A percentile compares a stretch with the other conserved stretches of the same genome.
phyloP scores from a whole-genome alignment of 2,797 vertebrate genomes.

The Lepus oiostolus region DNA sequence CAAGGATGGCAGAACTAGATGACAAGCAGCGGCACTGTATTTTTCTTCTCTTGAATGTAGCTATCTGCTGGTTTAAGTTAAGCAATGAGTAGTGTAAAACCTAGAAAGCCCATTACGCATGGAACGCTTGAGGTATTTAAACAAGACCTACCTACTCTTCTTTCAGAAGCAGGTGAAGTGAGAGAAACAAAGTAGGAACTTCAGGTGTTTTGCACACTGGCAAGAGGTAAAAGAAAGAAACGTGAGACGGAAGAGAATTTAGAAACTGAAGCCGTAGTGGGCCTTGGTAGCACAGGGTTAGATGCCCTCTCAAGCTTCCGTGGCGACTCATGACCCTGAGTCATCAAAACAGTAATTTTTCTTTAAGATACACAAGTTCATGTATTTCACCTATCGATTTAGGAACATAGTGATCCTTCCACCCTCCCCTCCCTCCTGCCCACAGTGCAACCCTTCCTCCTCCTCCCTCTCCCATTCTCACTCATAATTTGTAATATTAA shows the following conservation, averaged over 20 bases:
- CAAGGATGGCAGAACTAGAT: not conserved
- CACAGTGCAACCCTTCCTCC: too few relatives aligned
- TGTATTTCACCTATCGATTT: too few relatives aligned
- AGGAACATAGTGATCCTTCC: too few relatives aligned
- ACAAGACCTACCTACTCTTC: not conserved
- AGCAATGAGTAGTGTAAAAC: not conserved
- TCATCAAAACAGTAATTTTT: not conserved
- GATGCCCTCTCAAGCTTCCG: not conserved
- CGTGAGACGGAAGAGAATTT: not conserved
- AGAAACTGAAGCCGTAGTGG: not conserved
- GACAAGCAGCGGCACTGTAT: not conserved
- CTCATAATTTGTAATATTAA: too few relatives aligned
- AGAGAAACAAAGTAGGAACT: not conserved
- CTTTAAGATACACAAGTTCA: too few relatives aligned
- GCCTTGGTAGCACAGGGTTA: not conserved
- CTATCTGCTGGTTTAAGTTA: not conserved
- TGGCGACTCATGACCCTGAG: not conserved
- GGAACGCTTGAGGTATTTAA: not conserved
- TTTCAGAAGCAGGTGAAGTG: not conserved
- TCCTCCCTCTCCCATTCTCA: too few relatives aligned
- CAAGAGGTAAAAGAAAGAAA: not conserved
- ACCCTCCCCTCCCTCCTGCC: too few relatives aligned
- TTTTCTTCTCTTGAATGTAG: not conserved
- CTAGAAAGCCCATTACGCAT: too few relatives aligned
- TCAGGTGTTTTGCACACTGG: not conserved